phyloP scores from a whole-genome alignment of 1,140 invertebrate species.

The Drosophila eugracilis region DNA sequence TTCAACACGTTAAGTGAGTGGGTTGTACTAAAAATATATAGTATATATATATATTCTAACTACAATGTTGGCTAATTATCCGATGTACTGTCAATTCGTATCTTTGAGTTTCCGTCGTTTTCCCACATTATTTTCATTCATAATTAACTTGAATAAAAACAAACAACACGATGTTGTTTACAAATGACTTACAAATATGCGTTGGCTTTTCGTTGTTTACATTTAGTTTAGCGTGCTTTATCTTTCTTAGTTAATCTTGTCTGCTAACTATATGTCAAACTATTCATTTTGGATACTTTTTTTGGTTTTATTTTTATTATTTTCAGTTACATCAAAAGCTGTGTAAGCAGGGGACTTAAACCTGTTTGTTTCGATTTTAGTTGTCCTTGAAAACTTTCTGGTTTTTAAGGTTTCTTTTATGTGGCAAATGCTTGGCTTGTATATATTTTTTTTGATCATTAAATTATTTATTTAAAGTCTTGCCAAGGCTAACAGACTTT shows the following conservation, averaged over 20 bases:
- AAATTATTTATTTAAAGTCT: too few relatives aligned
- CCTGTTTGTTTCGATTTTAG: slow-evolving; percentile 10
- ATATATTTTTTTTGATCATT: too few relatives aligned
- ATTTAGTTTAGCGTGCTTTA: not conserved
- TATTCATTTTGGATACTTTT: too few relatives aligned
- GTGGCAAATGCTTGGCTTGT: not conserved
- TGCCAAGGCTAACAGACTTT: too few relatives aligned
- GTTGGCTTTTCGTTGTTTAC: not conserved
- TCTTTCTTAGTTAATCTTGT: too few relatives aligned
- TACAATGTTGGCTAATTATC: slow-evolving; percentile 23
- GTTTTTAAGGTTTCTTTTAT: slow-evolving; percentile 7
- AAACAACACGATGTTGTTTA: slow-evolving; percentile 9
- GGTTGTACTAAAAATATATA: slow-evolving; percentile 6
- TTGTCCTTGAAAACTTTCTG: slow-evolving; percentile 6
- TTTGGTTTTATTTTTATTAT: not conserved
- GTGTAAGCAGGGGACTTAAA: not conserved
- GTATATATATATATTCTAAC: too few relatives aligned
- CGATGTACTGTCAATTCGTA: not conserved
- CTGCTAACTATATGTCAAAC: too few relatives aligned
- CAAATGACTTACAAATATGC: slow-evolving; percentile 9
- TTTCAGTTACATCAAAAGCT: not conserved
- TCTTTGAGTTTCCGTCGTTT: not conserved
- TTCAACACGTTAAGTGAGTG: slow-evolving; percentile 6
- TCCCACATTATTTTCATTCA: not conserved
- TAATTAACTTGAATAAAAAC: not conserved